Percentiles rank a stretch among this genome's conserved stretches.
Conservation (phyloP, 2,888 invertebrate species). For the Nemotelus pantherinus region DNA sequence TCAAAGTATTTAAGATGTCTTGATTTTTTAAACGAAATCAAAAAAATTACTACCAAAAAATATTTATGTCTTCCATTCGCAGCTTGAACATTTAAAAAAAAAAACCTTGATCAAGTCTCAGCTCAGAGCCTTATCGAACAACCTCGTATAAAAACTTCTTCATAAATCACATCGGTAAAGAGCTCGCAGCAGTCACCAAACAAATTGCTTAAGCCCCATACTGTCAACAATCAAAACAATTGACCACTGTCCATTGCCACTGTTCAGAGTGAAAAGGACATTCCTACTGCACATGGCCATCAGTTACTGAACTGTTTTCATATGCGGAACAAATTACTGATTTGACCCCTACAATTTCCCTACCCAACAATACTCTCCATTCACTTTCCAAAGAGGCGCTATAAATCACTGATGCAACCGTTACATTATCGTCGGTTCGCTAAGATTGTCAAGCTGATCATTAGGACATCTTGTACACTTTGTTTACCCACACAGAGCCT, state of each 20-base stretch:
- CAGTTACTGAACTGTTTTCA: not conserved
- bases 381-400: constrained; percentile 27
- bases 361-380: constrained; percentile 8
- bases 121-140: not conserved
- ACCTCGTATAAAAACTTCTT: not conserved
- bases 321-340: constrained; percentile 37
- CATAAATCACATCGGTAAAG: constrained; percentile 32
- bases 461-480: constrained; percentile 35
- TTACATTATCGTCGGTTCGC: not conserved
- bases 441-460: constrained; percentile 4
- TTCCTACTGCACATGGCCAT: not conserved
- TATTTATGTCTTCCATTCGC: too few relatives aligned
- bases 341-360: constrained; percentile 21
- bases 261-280: constrained; percentile 20
- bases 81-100: too few relatives aligned
- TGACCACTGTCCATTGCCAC: constrained; percentile 36
- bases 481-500: constrained; percentile 31
- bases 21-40: too few relatives aligned
- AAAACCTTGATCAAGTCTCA: not conserved
- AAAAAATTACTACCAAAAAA: too few relatives aligned
- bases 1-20: too few relatives aligned
- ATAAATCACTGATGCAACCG: constrained; percentile 34
- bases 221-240: constrained; percentile 43
- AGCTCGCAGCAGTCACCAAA: constrained; percentile 33
- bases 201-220: constrained; percentile 39